These are phyloP conservation scores for Chrysochloris asiatica DNA, from an alignment of 2,113 vertebrate species.

Conservation along the genomic window DNA sequence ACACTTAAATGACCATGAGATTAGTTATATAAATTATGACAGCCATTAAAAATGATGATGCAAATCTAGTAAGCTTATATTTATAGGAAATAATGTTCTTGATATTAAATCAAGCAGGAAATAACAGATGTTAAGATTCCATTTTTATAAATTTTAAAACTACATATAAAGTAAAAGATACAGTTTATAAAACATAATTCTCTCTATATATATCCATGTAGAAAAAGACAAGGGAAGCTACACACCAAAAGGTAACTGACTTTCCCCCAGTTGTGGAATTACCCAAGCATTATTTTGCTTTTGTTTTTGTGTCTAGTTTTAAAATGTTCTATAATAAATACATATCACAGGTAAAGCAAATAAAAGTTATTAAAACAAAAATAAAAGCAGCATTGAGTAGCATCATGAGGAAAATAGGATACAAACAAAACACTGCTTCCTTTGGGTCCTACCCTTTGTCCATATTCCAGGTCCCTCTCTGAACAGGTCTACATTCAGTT, in stretches of 20 bases:
- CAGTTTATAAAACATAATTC: constrained; percentile 6
- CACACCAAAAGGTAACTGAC: background rate
- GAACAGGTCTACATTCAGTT: background rate
- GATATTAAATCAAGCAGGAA: constrained; percentile 2
- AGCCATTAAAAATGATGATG: constrained; percentile 26
- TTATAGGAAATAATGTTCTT: constrained; percentile 7
- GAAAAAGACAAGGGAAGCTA: background rate
- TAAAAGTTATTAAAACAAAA: constrained; percentile 3
- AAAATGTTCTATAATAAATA: background rate
- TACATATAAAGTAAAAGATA: background rate
- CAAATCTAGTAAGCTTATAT: background rate
- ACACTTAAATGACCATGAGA: constrained; percentile 23
- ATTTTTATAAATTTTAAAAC: constrained; percentile 9
- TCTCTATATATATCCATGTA: background rate
- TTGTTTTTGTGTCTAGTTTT: background rate
- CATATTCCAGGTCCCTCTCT: background rate
- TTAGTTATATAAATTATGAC: background rate
- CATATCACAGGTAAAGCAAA: background rate
- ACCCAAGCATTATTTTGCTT: background rate
- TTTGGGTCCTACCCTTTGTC: background rate
- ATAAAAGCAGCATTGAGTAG: background rate
- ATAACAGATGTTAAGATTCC: background rate
- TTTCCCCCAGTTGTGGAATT: background rate
- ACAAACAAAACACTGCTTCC: background rate
- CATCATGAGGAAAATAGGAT: constrained; percentile 13